Evolutionary conservation across 1,140 invertebrate species (phyloP).

Genomic region (Zeugodacus cucurbitae): DNA sequence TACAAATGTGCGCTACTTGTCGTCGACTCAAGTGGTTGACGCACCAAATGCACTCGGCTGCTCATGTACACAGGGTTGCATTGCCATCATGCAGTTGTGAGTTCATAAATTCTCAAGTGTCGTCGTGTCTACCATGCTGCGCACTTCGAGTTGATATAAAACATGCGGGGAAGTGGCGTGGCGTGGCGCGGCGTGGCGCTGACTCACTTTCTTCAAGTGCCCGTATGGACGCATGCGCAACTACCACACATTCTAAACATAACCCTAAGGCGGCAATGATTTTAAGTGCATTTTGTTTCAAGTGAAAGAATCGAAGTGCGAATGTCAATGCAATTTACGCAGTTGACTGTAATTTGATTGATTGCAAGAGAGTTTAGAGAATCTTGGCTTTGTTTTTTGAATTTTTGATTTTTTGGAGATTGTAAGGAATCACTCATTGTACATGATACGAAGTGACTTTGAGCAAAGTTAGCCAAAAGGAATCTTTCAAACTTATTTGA

Average conservation of each 20-base stretch:
- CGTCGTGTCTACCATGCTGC: background rate
- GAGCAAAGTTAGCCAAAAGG: background rate
- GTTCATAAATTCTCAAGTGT: conserved; percentile 25
- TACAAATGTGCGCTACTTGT: background rate
- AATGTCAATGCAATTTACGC: conserved; percentile 35
- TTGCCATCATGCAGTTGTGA: background rate
- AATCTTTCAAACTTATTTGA: background rate
- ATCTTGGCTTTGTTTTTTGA: background rate
- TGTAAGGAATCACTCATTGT: background rate
- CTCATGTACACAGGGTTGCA: background rate
- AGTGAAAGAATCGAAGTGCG: background rate
- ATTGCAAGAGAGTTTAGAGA: background rate
- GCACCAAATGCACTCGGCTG: background rate
- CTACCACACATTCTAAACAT: background rate
- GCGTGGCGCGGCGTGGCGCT: conserved; percentile 17
- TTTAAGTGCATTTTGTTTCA: conserved; percentile 2
- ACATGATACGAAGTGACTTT: background rate
- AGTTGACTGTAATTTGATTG: conserved; percentile 29
- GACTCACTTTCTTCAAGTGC: conserved; percentile 31
- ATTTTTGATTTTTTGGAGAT: background rate
- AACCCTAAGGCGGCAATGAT: background rate
- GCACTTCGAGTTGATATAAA: background rate
- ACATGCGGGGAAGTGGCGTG: background rate
- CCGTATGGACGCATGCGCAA: background rate
- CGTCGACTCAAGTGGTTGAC: conserved; percentile 5